Percentiles rank a stretch among this genome's conserved stretches.
Evolutionary conservation across 2,113 vertebrate genomes (phyloP).

Genomic region (Cromileptes altivelis): DNA sequence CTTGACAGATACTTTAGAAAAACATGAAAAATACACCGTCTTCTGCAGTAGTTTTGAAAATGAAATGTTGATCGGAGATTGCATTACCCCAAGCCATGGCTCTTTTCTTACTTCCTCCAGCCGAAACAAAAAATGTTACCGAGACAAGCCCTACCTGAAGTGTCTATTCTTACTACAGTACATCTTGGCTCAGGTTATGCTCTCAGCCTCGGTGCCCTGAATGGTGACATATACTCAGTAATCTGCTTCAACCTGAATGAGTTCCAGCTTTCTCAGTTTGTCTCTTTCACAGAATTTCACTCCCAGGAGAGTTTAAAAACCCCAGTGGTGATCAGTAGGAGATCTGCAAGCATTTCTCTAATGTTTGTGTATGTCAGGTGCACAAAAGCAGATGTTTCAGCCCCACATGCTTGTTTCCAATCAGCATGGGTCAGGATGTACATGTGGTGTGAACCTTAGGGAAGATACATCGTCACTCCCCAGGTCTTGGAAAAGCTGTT

Average conservation of each 20-base stretch:
- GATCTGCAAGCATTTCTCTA: background rate
- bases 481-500: background rate
- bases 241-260: background rate
- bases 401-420: constrained; percentile 1
- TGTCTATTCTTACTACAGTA: background rate
- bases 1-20: background rate
- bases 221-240: background rate
- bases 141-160: background rate
- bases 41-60: background rate
- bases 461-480: background rate
- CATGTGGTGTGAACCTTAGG: background rate
- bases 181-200: background rate
- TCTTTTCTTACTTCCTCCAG: background rate
- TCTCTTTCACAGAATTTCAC: background rate
- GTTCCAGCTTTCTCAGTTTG: background rate
- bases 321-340: background rate
- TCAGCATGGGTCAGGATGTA: constrained; percentile 7
- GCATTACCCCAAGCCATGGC: background rate
- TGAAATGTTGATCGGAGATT: background rate
- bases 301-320: background rate
- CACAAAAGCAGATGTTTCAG: constrained; percentile 2
- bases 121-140: background rate
- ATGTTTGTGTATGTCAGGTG: background rate
- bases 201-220: accelerated
- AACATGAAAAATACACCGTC: background rate